Conservation (phyloP, 2,888 invertebrate species). For the Trachelus troglodyta region DNA sequence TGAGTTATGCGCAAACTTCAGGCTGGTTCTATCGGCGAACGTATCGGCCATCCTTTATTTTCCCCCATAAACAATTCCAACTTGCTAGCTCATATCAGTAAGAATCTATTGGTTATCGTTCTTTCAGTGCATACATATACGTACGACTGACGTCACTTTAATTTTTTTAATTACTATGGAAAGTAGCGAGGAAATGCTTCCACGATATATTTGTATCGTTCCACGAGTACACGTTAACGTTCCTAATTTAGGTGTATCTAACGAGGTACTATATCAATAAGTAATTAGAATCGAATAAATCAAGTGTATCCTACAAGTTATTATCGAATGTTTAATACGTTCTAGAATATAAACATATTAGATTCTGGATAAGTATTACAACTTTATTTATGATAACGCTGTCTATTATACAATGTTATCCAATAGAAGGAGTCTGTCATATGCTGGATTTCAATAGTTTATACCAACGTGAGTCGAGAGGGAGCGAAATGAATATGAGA, state of each 20-base stretch:
- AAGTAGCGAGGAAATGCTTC: neutral
- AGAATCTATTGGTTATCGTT: neutral
- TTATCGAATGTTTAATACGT: neutral
- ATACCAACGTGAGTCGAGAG: neutral
- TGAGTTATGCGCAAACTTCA: conserved; percentile 65
- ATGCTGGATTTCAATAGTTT: neutral
- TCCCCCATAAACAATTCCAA: conserved; percentile 25
- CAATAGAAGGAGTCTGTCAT: neutral
- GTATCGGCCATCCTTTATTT: conserved; percentile 51
- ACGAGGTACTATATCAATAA: conserved; percentile 11
- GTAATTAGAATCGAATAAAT: conserved; percentile 7
- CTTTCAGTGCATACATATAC: neutral
- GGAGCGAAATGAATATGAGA: neutral
- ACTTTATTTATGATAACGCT: neutral
- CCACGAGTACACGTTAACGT: conserved; percentile 20
- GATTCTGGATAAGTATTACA: neutral
- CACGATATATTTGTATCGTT: conserved; percentile 3
- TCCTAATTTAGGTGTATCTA: conserved; percentile 16
- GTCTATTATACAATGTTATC: neutral
- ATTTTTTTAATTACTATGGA: neutral
- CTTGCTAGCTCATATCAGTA: conserved; percentile 7
- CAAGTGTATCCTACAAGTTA: neutral
- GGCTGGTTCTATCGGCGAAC: conserved; percentile 47
- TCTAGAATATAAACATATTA: neutral
- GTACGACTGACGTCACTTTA: neutral